phyloP scores from a whole-genome alignment of 2,888 invertebrate species.

The Leptinotarsa peninsularis region DNA sequence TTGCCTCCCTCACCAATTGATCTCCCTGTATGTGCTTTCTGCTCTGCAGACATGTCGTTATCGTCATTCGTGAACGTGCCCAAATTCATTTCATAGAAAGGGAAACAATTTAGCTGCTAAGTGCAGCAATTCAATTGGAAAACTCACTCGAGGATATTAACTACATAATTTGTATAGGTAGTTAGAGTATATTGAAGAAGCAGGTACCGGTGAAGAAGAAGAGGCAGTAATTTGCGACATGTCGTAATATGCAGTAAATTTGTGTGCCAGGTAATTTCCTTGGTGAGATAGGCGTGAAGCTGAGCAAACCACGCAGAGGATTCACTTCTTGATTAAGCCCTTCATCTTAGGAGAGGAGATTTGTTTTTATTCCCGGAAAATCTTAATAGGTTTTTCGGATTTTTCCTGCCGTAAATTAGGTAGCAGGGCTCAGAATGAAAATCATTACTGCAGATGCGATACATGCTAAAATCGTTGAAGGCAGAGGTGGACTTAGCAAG shows the following conservation, averaged over 20 bases:
- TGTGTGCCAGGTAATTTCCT: slow-evolving; percentile 65
- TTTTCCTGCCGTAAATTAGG: slow-evolving; percentile 30
- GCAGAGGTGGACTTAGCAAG: neutral
- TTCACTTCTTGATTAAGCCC: slow-evolving; percentile 58
- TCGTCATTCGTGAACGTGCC: slow-evolving; percentile 12
- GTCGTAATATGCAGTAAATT: slow-evolving; percentile 65
- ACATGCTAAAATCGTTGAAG: neutral
- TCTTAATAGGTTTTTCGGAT: slow-evolving; percentile 43
- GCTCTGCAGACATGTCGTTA: slow-evolving; percentile 15
- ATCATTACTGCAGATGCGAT: slow-evolving; percentile 14
- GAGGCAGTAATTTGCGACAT: slow-evolving; percentile 55
- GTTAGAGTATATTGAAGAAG: slow-evolving; percentile 58
- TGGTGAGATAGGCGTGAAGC: slow-evolving; percentile 61
- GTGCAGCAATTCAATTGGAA: slow-evolving; percentile 42
- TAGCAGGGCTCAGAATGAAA: slow-evolving; percentile 5
- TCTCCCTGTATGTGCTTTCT: neutral
- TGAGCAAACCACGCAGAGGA: slow-evolving; percentile 57
- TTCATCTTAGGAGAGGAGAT: slow-evolving; percentile 57
- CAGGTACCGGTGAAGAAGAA: slow-evolving; percentile 58
- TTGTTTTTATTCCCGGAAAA: slow-evolving; percentile 50
- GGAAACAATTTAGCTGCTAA: slow-evolving; percentile 26
- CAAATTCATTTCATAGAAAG: slow-evolving; percentile 15
- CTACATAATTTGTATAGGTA: slow-evolving; percentile 57
- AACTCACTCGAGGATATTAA: slow-evolving; percentile 52
- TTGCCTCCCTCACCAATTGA: too few species aligned